phyloP scores from a whole-genome alignment of 2,113 vertebrate genomes.

The Lathamus discolor region DNA sequence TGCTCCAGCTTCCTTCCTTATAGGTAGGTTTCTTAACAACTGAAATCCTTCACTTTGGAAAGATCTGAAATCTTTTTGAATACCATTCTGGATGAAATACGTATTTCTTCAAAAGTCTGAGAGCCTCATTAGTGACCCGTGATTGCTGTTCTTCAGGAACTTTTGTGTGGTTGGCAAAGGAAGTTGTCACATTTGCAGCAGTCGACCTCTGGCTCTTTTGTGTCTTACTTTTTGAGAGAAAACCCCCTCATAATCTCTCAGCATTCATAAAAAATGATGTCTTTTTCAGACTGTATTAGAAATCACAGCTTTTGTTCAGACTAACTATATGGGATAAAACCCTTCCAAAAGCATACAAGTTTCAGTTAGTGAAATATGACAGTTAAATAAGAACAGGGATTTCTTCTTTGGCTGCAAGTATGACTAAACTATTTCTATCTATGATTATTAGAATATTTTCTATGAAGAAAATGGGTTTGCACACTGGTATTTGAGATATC shows the following conservation, averaged over 20 bases:
- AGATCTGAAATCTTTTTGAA: not conserved
- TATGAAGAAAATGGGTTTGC: not conserved
- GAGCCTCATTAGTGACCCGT: not conserved
- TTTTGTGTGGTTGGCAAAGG: not conserved
- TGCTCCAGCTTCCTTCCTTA: not conserved
- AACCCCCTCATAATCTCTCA: not conserved
- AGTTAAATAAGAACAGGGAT: not conserved
- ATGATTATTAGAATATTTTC: not conserved
- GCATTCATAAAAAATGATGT: not conserved
- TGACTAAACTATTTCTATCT: not conserved
- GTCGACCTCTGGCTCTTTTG: not conserved
- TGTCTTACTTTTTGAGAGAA: not conserved
- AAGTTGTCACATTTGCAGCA: not conserved
- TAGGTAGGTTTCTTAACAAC: not conserved
- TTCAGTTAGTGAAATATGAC: not conserved
- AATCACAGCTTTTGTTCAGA: slow-evolving; percentile 37
- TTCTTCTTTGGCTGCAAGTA: not conserved
- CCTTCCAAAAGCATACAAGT: not conserved
- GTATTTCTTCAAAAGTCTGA: not conserved
- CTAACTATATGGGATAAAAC: not conserved
- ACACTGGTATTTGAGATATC: not conserved
- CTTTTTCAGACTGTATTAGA: slow-evolving; percentile 28
- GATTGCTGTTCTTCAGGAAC: not conserved
- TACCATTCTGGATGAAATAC: not conserved
- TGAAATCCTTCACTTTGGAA: not conserved